phyloP scores from a whole-genome alignment of 2,113 vertebrate species.

The Ranitomeya imitator region DNA sequence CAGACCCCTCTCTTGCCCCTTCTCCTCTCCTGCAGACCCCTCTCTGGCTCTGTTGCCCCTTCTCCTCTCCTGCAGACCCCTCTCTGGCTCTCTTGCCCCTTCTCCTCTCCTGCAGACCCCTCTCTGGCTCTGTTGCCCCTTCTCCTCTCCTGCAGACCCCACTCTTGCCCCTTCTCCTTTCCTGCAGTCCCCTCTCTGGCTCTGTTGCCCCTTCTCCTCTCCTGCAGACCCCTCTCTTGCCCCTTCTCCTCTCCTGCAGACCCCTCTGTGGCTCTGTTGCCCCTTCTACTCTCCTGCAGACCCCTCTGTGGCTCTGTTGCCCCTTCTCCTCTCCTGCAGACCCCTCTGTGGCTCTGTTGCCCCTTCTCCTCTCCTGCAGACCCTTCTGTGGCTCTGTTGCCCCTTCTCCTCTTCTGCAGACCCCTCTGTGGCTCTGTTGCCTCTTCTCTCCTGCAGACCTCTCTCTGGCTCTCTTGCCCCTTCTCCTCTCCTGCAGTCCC shows the following conservation, averaged over 20 bases:
- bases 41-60: no score
- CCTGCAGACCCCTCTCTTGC: no score
- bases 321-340: not conserved
- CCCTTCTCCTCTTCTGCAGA: not conserved
- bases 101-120: not conserved
- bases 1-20: no score
- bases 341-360: not conserved
- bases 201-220: no score
- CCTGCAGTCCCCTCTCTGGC: not conserved
- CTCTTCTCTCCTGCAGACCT: no score
- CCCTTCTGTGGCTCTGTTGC: not conserved
- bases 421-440: no score
- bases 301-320: not conserved
- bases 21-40: no score
- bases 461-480: no score
- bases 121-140: not conserved
- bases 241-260: no score
- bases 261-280: no score
- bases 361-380: not conserved
- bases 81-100: not conserved
- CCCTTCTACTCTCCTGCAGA: not conserved
- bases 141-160: not conserved
- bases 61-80: not conserved
- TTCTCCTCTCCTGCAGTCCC: no score
- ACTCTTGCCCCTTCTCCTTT: not conserved